Evolutionary conservation across 2,888 invertebrate species (phyloP).

Genomic region (Megastigmus dorsalis): DNA sequence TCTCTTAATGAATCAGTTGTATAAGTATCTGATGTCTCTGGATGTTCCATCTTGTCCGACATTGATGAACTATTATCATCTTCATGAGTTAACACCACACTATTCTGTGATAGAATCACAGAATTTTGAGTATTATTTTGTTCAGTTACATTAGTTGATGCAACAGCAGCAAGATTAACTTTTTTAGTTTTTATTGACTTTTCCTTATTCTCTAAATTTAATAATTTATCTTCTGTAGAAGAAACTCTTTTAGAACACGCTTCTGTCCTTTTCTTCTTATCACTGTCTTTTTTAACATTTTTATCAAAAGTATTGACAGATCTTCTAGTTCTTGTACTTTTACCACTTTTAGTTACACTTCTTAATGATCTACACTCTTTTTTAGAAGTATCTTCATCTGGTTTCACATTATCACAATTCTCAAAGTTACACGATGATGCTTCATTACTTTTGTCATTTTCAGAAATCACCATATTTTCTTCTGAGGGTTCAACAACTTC

Average conservation of each 20-base stretch:
- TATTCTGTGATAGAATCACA: slow-evolving; percentile 1
- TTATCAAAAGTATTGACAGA: slow-evolving; percentile 2
- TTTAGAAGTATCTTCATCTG: slow-evolving; percentile 13
- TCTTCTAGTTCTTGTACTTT: slow-evolving; percentile 39
- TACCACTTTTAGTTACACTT: slow-evolving; percentile 34
- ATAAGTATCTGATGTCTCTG: slow-evolving; percentile 55
- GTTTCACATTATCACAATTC: slow-evolving; percentile 35
- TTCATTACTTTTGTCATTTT: slow-evolving; percentile 44
- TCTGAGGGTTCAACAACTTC: slow-evolving; percentile 41
- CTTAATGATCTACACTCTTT: slow-evolving; percentile 41
- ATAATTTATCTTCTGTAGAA: slow-evolving; percentile 17
- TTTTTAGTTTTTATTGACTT: slow-evolving; percentile 43
- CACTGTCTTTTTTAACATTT: slow-evolving; percentile 35
- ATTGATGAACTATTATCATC: slow-evolving; percentile 63
- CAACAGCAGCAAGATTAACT: background rate
- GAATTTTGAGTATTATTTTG: slow-evolving; percentile 41
- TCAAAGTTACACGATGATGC: slow-evolving; percentile 18
- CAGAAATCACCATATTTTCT: slow-evolving; percentile 39
- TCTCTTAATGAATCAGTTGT: slow-evolving; percentile 41
- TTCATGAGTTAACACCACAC: slow-evolving; percentile 56
- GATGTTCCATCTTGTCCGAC: slow-evolving; percentile 64
- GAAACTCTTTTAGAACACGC: background rate
- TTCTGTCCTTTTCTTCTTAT: slow-evolving; percentile 41
- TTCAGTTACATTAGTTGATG: slow-evolving; percentile 22
- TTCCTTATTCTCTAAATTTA: slow-evolving; percentile 27